Evolutionary conservation across 2,888 invertebrate species (phyloP).

Genomic region (Caenorhabditis zanzibari): DNA sequence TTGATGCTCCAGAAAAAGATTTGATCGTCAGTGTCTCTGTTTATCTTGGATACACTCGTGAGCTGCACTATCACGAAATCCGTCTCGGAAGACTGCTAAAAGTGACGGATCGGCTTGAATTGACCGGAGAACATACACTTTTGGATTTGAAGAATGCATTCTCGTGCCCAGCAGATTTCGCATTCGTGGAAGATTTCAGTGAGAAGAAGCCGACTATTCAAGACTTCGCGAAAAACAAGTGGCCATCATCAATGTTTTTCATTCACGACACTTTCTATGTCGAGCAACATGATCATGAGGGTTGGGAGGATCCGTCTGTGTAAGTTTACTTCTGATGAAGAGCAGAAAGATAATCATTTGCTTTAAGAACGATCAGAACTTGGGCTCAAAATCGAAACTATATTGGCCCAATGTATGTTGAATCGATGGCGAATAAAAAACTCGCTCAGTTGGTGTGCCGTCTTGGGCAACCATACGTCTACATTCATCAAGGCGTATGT

Average conservation of each 20-base stretch:
- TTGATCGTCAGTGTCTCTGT: conserved; percentile 70
- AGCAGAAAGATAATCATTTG: not conserved
- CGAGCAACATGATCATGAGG: conserved; percentile 85
- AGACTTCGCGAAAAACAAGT: conserved; percentile 85
- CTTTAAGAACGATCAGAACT: conserved; percentile 85
- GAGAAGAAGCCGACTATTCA: conserved; percentile 49
- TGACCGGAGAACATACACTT: conserved; percentile 88
- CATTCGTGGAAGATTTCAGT: conserved; percentile 84
- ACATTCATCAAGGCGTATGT: conserved; percentile 93
- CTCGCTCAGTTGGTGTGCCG: conserved; percentile 86
- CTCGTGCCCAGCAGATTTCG: conserved; percentile 88
- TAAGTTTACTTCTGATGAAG: conserved; percentile 2
- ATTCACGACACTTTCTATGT: conserved; percentile 91
- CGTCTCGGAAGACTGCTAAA: conserved; percentile 77
- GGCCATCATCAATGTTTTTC: conserved; percentile 89
- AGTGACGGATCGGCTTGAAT: conserved; percentile 86
- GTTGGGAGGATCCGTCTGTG: conserved; percentile 36
- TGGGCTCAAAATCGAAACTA: conserved; percentile 85
- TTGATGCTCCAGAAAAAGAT: conserved; percentile 56
- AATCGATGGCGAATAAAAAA: conserved; percentile 72
- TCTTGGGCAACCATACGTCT: conserved; percentile 90
- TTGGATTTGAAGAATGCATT: conserved; percentile 89
- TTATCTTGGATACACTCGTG: conserved; percentile 73
- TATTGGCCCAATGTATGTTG: conserved; percentile 86
- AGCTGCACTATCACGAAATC: conserved; percentile 69